phyloP scores from a whole-genome alignment of 2,888 invertebrate genomes.

The Caenorhabditis wallacei region DNA sequence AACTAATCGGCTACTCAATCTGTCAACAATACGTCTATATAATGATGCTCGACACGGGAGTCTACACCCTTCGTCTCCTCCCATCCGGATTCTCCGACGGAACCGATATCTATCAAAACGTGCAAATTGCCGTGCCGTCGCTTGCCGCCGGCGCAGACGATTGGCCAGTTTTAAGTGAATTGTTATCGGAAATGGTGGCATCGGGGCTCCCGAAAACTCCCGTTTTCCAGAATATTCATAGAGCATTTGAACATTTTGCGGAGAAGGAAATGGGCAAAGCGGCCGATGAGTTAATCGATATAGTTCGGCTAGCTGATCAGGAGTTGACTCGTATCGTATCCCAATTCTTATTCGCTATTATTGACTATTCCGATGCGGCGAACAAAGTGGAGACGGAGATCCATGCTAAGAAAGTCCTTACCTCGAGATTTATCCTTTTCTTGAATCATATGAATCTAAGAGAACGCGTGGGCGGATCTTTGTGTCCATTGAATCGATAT shows the following conservation, averaged over 20 bases:
- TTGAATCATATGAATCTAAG: slow-evolving; percentile 60
- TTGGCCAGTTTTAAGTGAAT: slow-evolving; percentile 54
- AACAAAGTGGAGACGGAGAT: slow-evolving; percentile 64
- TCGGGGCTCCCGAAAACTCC: slow-evolving; percentile 47
- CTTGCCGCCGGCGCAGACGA: slow-evolving; percentile 24
- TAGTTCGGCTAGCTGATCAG: slow-evolving; percentile 26
- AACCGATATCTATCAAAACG: slow-evolving; percentile 10
- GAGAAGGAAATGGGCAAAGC: slow-evolving; percentile 58
- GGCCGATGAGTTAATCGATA: slow-evolving; percentile 22
- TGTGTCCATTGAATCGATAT: neutral
- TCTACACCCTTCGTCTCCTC: slow-evolving; percentile 52
- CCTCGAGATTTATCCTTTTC: slow-evolving; percentile 51
- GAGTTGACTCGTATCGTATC: slow-evolving; percentile 39
- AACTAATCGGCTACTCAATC: slow-evolving; percentile 53
- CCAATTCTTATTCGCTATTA: slow-evolving; percentile 58
- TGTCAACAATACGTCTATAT: slow-evolving; percentile 48
- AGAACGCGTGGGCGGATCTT: slow-evolving; percentile 16
- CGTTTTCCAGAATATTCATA: slow-evolving; percentile 19
- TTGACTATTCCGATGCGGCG: slow-evolving; percentile 58
- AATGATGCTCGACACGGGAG: slow-evolving; percentile 48
- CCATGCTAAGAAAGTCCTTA: slow-evolving; percentile 56
- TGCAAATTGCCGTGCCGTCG: slow-evolving; percentile 34
- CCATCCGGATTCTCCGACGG: slow-evolving; percentile 51
- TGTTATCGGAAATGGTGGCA: slow-evolving; percentile 64
- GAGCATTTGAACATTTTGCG: slow-evolving; percentile 53